Percentiles rank a stretch among this genome's conserved stretches.
Evolutionary conservation across 1,140 invertebrate genomes (phyloP).

Genomic region (Drosophila ironensis): DNA sequence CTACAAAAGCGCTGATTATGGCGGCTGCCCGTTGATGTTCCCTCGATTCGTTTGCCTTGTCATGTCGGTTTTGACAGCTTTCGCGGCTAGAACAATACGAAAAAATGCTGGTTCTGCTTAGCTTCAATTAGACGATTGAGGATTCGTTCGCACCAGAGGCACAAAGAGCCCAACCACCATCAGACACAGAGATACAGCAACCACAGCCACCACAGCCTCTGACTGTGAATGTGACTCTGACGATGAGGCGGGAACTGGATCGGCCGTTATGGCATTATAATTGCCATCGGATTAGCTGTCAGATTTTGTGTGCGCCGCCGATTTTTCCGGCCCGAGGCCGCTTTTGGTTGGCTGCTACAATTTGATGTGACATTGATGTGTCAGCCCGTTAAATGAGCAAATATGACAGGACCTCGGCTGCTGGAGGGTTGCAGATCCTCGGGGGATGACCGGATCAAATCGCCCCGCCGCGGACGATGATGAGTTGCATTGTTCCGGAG

Average conservation of each 20-base stretch:
- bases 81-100: slow-evolving; percentile 23
- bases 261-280: slow-evolving; percentile 68
- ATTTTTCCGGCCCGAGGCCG: slow-evolving; percentile 35
- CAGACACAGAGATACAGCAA: no score
- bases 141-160: slow-evolving; percentile 56
- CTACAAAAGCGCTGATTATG: slow-evolving; percentile 71
- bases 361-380: slow-evolving; percentile 82
- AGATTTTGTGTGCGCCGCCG: slow-evolving; percentile 49
- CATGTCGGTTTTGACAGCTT: slow-evolving; percentile 81
- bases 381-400: slow-evolving; percentile 81
- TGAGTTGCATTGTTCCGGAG: slow-evolving; percentile 58
- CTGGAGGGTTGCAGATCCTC: slow-evolving; percentile 25
- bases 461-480: slow-evolving; percentile 33
- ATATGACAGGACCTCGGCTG: slow-evolving; percentile 66
- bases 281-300: slow-evolving; percentile 81
- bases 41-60: slow-evolving; percentile 70
- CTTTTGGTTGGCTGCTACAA: slow-evolving; percentile 41
- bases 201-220: slow-evolving; percentile 16
- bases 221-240: slow-evolving; percentile 3
- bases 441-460: slow-evolving; percentile 28
- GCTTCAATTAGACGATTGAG: slow-evolving; percentile 76
- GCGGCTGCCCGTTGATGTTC: slow-evolving; percentile 51
- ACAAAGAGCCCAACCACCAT: no score
- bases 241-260: not conserved
- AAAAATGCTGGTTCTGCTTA: slow-evolving; percentile 75